Percentiles rank a stretch among this genome's conserved stretches.
Conservation (phyloP, 1,140 invertebrate genomes). For the Apis laboriosa region DNA sequence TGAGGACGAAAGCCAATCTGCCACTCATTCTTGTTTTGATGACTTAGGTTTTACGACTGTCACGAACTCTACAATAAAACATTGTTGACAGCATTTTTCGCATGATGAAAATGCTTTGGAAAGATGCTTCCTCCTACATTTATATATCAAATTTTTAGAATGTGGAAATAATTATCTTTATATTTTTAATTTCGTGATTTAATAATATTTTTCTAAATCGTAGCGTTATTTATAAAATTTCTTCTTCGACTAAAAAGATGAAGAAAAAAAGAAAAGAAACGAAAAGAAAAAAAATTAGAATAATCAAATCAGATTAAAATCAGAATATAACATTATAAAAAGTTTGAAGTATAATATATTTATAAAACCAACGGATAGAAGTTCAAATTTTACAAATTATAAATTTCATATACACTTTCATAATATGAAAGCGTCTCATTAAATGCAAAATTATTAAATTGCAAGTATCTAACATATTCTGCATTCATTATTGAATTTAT, state of each 20-base stretch:
- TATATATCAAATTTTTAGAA: background rate
- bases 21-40: constrained; percentile 50
- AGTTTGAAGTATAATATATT: background rate
- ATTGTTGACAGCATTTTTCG: constrained; percentile 44
- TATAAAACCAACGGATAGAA: background rate
- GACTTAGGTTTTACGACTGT: constrained; percentile 58
- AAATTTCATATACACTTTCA: background rate
- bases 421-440: background rate
- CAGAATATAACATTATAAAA: no score
- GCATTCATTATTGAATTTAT: background rate
- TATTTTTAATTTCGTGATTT: no score
- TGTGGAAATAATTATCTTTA: background rate
- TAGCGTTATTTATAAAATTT: background rate
- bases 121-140: background rate
- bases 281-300: background rate
- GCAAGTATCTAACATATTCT: background rate
- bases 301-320: background rate
- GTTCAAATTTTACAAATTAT: background rate
- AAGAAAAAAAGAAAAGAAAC: background rate
- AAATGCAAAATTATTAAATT: no score
- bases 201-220: background rate
- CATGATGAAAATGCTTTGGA: constrained; percentile 8
- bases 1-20: constrained; percentile 41
- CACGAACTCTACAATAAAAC: constrained; percentile 44
- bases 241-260: background rate